Conservation (phyloP, 2,113 vertebrate species). For the Ia io region DNA sequence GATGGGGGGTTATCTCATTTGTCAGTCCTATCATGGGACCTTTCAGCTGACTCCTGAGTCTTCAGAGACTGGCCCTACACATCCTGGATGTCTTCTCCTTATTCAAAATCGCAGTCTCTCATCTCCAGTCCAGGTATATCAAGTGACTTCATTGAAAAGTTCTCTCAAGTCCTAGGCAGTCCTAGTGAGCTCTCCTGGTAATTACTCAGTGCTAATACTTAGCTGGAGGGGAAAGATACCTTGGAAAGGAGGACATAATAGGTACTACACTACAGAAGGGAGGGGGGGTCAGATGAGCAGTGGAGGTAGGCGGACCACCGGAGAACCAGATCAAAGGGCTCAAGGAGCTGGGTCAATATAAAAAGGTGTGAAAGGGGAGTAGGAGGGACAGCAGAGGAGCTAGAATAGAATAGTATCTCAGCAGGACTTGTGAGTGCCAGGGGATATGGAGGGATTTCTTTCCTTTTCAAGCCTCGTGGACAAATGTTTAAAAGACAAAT, state of each 20-base stretch:
- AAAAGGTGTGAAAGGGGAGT: background rate
- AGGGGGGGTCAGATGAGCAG: background rate
- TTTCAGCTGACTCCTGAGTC: background rate
- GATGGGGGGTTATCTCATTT: background rate
- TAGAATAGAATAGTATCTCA: background rate
- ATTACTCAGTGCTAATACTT: background rate
- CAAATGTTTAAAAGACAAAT: slow-evolving; percentile 23
- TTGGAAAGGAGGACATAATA: background rate
- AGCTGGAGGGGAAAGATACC: background rate
- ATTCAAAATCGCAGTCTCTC: background rate
- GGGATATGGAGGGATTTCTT: background rate
- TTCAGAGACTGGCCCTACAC: background rate
- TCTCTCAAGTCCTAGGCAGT: background rate
- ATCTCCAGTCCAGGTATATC: background rate
- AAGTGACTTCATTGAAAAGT: background rate
- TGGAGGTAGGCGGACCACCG: background rate
- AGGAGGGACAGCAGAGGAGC: background rate
- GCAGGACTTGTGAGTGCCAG: background rate
- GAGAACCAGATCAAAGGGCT: background rate
- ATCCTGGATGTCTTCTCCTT: background rate
- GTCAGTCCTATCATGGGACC: background rate
- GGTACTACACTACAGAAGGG: background rate
- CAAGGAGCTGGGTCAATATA: background rate
- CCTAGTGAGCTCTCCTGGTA: background rate
- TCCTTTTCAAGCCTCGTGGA: background rate